Percentiles rank a stretch among this genome's conserved stretches.
These are phyloP conservation scores for Drosophila tanythrix DNA, from an alignment of 2,888 invertebrate genomes.

Conservation along the genomic window DNA sequence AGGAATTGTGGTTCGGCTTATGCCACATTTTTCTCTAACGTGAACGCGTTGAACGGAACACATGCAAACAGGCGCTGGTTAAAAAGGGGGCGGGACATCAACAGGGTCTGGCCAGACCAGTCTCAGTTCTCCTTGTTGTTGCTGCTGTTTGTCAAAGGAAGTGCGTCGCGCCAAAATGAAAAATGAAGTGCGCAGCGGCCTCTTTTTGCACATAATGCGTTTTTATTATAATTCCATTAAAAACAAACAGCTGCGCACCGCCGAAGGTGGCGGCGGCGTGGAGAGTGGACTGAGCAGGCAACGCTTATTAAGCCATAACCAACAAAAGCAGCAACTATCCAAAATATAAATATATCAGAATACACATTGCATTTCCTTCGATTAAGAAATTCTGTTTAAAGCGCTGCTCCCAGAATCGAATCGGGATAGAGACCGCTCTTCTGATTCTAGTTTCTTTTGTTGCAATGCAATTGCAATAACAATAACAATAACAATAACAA, in stretches of 20 bases:
- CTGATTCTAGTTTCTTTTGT: not conserved
- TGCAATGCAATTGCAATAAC: not conserved
- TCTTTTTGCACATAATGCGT: constrained; percentile 51
- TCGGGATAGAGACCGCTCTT: not conserved
- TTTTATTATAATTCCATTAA: constrained; percentile 73
- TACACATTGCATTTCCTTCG: not conserved
- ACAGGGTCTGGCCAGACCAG: constrained; percentile 41
- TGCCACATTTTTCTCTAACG: constrained; percentile 37
- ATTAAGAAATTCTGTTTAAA: not conserved
- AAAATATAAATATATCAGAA: not conserved
- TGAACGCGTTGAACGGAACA: constrained; percentile 25
- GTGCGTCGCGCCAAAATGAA: constrained; percentile 79
- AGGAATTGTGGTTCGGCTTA: constrained; percentile 27
- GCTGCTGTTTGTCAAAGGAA: constrained; percentile 57
- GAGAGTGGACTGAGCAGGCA: not conserved
- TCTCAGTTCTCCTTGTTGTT: constrained; percentile 9
- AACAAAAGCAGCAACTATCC: not conserved
- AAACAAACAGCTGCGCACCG: constrained; percentile 25
- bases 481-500: not conserved
- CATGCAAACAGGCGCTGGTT: constrained; percentile 26
- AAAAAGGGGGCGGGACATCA: not conserved
- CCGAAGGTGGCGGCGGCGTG: not conserved
- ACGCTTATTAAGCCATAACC: constrained; percentile 2
- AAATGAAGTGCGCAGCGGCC: constrained; percentile 75
- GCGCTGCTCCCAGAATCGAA: not conserved